These are phyloP conservation scores for Sturnira hondurensis DNA, from an alignment of 2,113 vertebrate genomes.

Conservation along the genomic window DNA sequence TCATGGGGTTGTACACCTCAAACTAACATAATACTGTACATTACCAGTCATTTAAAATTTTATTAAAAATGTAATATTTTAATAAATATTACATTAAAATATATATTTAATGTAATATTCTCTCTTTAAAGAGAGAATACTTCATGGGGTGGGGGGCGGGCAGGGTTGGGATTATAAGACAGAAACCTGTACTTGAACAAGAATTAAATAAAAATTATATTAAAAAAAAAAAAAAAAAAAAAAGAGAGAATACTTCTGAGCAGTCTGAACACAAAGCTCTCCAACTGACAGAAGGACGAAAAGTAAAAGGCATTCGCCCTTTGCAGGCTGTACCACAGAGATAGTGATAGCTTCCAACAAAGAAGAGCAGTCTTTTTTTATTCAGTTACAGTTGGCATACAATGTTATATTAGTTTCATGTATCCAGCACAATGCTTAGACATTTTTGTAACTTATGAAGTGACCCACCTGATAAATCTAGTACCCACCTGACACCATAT, in stretches of 20 bases:
- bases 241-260: background rate
- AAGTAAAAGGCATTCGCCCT: background rate
- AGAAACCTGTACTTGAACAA: too few relatives aligned
- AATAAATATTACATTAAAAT: too few relatives aligned
- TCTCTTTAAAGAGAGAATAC: too few relatives aligned
- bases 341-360: slow-evolving; percentile 4
- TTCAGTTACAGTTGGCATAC: background rate
- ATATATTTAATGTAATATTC: too few relatives aligned
- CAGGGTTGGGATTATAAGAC: too few relatives aligned
- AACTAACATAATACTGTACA: background rate
- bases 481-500: too few relatives aligned
- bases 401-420: background rate
- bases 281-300: background rate
- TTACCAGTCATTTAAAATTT: background rate
- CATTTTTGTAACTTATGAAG: too few relatives aligned
- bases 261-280: slow-evolving; percentile 8
- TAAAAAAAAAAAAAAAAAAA: too few relatives aligned
- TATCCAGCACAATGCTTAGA: background rate
- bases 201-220: too few relatives aligned
- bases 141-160: too few relatives aligned
- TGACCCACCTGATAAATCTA: too few relatives aligned
- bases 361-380: background rate
- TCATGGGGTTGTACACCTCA: background rate
- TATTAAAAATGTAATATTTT: too few relatives aligned
- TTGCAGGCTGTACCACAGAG: background rate